Evolutionary conservation across 2,888 invertebrate species (phyloP), one percentile per base, ranked within the genome.

Genomic region (Parnassius orleans): DNA sequence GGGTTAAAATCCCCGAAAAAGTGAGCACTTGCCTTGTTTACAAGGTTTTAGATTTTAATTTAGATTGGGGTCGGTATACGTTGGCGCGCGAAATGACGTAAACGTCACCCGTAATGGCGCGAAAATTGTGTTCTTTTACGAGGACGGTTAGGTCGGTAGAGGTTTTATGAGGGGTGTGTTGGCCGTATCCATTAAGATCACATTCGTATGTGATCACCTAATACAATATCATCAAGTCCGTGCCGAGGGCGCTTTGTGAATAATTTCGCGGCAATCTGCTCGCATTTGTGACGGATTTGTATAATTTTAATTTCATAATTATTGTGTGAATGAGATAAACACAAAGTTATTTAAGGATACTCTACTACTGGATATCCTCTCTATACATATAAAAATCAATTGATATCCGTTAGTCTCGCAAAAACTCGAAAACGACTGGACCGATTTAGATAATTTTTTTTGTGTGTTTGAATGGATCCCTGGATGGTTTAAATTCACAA

Each of bases 1-100:
- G 91, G 91, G 91, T 89, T 89, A 85, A 90, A 90, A 90, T 91
- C 92, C 88, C 91, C 90, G 90, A 92, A 92, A 92, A 92, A 92
- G 92, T 92, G 92, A 92, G 91, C 92, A 92, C 92, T 92, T 91
- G 92, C 86, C 92, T 92, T 92, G 92, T 92, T 92, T 92, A 92
- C 92, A 92, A 92, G 92, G 92, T 90, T 92, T 92, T 92, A 92
- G 92, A 92, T 92, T 92, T 92, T 92, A 92, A 92, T 92, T 92
- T 92, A 92, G 92, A 92, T 92, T 92, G 91, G 92, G 92, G 92
- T 88, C 73, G 84, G 61, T 66, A 65, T 62, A 55, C 60, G 59
- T 70, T 67, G 59, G 69, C 68, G 63, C 69, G 65, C 74, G 68
- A 80, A 87, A 82, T 67, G 84, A 69, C 83, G 72, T 83, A 90